Base-by-base conservation (phyloP, 2,888 invertebrate genomes). In the Clitarchus hookeri region DNA sequence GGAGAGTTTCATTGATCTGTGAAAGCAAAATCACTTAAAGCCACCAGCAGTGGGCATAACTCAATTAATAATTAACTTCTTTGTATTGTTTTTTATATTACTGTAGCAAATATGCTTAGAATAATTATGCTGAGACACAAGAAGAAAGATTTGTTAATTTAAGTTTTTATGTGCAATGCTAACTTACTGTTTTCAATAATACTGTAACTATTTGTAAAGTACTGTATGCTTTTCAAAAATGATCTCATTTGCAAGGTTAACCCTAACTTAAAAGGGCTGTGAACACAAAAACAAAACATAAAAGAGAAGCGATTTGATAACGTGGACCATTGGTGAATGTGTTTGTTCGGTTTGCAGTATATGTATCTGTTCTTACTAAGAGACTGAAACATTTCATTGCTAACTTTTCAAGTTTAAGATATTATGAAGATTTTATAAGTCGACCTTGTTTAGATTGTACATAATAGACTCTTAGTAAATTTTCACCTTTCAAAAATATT, bases 211-310 rank as follows among this genome's bases (percentile, higher is more conserved):
- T n/a, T 65, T 65, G 65, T 65, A 65, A n/a, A 11, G 12, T 82
- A 82, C n/a, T 82, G 27, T 82, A 26, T 44, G n/a, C 27, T 82
- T 82, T 78, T 85, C 80, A 53, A 85, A 85, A 80, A 85, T 87
- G 87, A 87, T 87, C 87, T 87, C 87, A 87, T 85, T 80, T 79
- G 53, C 84, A 86, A 85, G 87, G 86, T 86, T 86, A 84, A 86
- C 87, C 84, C 85, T 25, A 87, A 65, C 65, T 65, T 16, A 84
- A 65, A 77, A 48, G 87, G 87, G 87, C 87, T 87, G 87, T 87
- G 87, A 87, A 86, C 86, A 85, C 84, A 77, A 65, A 85, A 85
- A 25, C 48, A 77, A 82, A 27, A 82, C n/a, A 36, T 13, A 79
- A 53, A 53, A 44, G 53, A 48, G 53, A 48, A 84, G 23, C 44